Evolutionary conservation across 1,140 invertebrate species (phyloP).

Genomic region (Trissolcus basalis): DNA sequence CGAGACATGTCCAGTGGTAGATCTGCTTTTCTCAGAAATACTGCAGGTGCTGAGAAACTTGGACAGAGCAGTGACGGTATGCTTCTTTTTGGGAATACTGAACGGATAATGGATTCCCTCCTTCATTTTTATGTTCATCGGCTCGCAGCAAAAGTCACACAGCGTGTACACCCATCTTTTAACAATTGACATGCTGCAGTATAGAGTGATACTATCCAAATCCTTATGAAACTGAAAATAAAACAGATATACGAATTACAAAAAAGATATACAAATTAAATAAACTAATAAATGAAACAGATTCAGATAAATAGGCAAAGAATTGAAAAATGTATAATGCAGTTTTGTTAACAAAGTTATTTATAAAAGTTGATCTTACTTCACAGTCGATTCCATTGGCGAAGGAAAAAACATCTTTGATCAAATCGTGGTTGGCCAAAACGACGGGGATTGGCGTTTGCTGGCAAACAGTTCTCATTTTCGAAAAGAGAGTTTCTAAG

Average conservation of each 20-base stretch:
- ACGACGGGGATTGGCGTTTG: constrained; percentile 63
- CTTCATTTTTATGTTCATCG: constrained; percentile 68
- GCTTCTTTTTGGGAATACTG: neutral
- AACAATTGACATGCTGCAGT: constrained; percentile 76
- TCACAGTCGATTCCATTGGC: constrained; percentile 29
- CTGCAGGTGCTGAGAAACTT: neutral
- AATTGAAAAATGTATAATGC: no score
- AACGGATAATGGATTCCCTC: constrained; percentile 72
- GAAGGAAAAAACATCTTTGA: constrained; percentile 76
- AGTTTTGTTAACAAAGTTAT: no score
- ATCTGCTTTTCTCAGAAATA: neutral
- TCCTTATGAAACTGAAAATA: constrained; percentile 76
- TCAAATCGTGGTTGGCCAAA: constrained; percentile 72
- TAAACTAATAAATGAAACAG: no score
- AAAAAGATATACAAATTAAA: no score
- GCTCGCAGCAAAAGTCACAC: constrained; percentile 76
- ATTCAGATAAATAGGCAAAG: no score
- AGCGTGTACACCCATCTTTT: constrained; percentile 78
- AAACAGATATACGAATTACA: no score
- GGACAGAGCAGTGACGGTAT: neutral
- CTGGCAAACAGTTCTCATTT: constrained; percentile 70
- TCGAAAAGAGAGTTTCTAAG: constrained; percentile 75
- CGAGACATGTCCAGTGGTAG: neutral
- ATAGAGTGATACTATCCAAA: constrained; percentile 63
- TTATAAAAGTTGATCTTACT: no score